A percentile compares a stretch with the other conserved stretches of the same genome.
phyloP scores from a whole-genome alignment of 2,113 vertebrate genomes.

The Lethenteron camtschaticum region DNA sequence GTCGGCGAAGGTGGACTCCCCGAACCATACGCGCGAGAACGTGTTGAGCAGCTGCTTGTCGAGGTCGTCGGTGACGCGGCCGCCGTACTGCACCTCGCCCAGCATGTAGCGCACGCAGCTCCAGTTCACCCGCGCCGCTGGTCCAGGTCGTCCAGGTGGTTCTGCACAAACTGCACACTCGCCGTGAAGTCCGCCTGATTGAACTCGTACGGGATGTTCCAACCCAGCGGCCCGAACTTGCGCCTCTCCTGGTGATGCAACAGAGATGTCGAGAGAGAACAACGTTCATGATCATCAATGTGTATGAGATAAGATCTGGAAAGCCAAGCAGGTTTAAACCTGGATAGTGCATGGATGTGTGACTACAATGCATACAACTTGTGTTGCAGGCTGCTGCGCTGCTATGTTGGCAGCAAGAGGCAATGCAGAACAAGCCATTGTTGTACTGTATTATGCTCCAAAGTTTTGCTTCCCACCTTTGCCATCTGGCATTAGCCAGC shows the following conservation, averaged over 20 bases:
- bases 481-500: too few species aligned
- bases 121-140: constrained; percentile 36
- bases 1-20: constrained; percentile 33
- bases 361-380: too few species aligned
- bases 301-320: too few species aligned
- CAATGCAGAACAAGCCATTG: too few species aligned
- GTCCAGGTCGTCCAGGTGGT: constrained; percentile 34
- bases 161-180: constrained; percentile 47
- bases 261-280: neutral
- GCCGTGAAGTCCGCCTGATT: constrained; percentile 48
- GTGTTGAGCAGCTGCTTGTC: constrained; percentile 46
- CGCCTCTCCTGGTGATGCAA: constrained; percentile 30
- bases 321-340: constrained; percentile 3
- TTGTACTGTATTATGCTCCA: too few species aligned
- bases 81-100: constrained; percentile 45
- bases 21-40: constrained; percentile 39
- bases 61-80: constrained; percentile 41
- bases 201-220: constrained; percentile 61
- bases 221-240: constrained; percentile 47
- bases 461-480: too few species aligned
- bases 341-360: too few species aligned
- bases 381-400: too few species aligned
- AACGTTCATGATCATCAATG: neutral
- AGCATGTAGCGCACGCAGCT: constrained; percentile 45
- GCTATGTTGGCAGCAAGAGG: too few species aligned